phyloP scores from a whole-genome alignment of 2,113 vertebrate genomes.

The Azemiops feae region DNA sequence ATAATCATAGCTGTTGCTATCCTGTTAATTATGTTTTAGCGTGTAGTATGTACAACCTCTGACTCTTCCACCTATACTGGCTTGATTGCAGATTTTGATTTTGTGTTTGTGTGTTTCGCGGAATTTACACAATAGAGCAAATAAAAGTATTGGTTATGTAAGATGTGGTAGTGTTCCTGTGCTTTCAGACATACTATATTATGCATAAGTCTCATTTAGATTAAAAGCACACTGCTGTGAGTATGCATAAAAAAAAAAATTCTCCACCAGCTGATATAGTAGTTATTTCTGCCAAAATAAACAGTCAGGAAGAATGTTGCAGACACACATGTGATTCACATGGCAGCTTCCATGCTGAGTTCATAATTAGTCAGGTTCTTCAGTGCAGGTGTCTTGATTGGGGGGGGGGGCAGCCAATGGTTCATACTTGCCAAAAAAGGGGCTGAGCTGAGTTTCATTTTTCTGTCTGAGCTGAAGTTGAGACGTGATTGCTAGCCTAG shows the following conservation, averaged over 20 bases:
- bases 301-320: not conserved
- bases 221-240: not conserved
- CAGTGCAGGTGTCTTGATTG: not conserved
- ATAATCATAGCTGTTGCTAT: not conserved
- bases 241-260: not conserved
- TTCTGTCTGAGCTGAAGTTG: not conserved
- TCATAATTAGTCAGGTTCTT: not conserved
- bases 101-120: not conserved
- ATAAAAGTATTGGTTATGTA: not conserved
- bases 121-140: not conserved
- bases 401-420: not conserved
- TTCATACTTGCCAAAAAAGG: accelerated
- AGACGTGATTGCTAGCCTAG: conserved; percentile 1
- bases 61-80: not conserved
- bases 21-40: not conserved
- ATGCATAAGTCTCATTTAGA: not conserved
- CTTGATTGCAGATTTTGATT: not conserved
- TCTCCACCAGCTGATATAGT: accelerated
- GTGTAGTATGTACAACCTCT: not conserved
- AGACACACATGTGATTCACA: not conserved
- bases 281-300: conserved; percentile 19
- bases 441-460: not conserved
- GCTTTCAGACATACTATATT: not conserved
- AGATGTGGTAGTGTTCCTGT: not conserved
- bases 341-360: not conserved